Evolutionary conservation across 2,888 invertebrate genomes (phyloP), one percentile per base, ranked within the genome.

Genomic region (Cheilosia soror): DNA sequence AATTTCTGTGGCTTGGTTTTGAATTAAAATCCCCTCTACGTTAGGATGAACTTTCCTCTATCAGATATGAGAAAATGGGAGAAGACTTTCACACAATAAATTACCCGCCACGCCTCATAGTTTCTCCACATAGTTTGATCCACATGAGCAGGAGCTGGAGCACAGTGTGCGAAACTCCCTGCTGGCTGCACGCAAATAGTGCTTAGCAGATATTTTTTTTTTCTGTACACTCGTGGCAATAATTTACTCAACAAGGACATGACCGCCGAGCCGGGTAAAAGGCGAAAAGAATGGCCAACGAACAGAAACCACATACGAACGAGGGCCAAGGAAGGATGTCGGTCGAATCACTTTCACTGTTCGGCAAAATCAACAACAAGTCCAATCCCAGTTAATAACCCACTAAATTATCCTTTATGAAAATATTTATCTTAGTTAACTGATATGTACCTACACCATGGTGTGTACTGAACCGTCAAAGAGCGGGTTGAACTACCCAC

Each of bases 381-480:
- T 63, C 72, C 78, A 83, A 78, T 78, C 68, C 55, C 78, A 73
- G 68, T 63, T 78, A 63, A 69, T 73, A 79, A 78, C 72, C 63
- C 66, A 79, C 73, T 78, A 78, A 78, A 83, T 83, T 78, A 73
- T 83, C 63, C 63, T 66, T 78, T 78, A 83, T 78, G 83, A 51
- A 83, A 78, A 78, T 83, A 83, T 83, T 83, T 83, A 49, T 78
- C 62, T 83, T 76, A 62, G 72, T 25, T 68, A 62, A 72, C 66
- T 65, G 78, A 72, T 51, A 79, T 65, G 58, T 51, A 71, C 65
- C 60, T 51, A 4, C 9, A 11, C 37, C 11, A 37, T 4, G 9
- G 37, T 11, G 11, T 53, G 42, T 37, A 25, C 25, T 3, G 7
- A 40, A 29, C 25, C 4, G 5, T 13, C 66, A 42, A 5, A 15